These are phyloP conservation scores for Coracopsis vasa DNA, from an alignment of 2,113 vertebrate species.

Conservation along the genomic window DNA sequence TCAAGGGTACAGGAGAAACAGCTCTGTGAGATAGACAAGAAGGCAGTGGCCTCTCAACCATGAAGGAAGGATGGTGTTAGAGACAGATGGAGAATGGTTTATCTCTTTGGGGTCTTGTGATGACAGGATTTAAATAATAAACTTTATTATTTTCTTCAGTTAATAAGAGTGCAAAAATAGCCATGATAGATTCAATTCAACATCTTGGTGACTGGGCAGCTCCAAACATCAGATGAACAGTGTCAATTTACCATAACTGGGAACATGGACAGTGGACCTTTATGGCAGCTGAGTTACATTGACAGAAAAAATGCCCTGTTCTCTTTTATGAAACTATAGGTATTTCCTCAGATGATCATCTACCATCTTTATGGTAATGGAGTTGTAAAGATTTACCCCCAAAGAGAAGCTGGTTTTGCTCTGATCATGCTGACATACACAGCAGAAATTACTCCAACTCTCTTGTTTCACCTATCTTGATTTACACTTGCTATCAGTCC, in stretches of 20 bases:
- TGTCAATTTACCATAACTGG: background rate
- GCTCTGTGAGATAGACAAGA: background rate
- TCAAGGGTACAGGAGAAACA: background rate
- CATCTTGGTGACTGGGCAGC: background rate
- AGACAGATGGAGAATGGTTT: background rate
- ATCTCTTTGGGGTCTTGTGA: background rate
- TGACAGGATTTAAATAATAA: background rate
- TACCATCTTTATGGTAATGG: background rate
- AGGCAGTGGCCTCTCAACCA: background rate
- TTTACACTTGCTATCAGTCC: background rate
- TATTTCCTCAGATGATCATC: background rate
- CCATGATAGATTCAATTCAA: background rate
- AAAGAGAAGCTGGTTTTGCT: background rate
- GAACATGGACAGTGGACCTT: background rate
- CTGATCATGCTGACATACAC: background rate
- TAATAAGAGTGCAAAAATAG: background rate
- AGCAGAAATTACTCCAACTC: background rate
- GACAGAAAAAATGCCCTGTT: background rate
- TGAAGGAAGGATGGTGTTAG: background rate
- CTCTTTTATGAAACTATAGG: accelerated
- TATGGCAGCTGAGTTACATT: background rate
- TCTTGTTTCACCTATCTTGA: background rate
- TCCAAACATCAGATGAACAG: background rate
- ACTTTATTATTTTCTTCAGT: background rate
- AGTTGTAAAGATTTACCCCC: background rate